Percentiles rank a stretch among this genome's conserved stretches.
Conservation (phyloP, 2,888 invertebrate species). For the Thecophora atra region DNA sequence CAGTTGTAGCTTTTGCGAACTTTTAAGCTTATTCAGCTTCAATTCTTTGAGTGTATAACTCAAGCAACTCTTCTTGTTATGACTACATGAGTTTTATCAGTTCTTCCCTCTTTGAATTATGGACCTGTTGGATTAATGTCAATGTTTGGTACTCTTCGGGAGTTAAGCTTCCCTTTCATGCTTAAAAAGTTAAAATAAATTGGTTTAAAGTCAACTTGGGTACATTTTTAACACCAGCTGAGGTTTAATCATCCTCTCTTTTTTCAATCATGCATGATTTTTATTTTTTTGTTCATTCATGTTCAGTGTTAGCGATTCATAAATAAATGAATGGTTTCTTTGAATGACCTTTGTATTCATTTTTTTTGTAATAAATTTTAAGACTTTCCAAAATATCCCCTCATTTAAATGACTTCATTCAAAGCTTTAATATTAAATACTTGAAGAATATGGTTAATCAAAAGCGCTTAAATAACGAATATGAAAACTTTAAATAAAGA, state of each 20-base stretch:
- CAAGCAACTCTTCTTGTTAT: background rate
- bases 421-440: no score
- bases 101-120: constrained; percentile 35
- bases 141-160: constrained; percentile 14
- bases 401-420: no score
- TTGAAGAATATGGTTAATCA: no score
- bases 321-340: no score
- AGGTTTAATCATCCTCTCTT: constrained; percentile 1
- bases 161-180: background rate
- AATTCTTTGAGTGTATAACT: background rate
- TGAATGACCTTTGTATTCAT: background rate
- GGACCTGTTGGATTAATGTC: constrained; percentile 41
- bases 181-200: constrained; percentile 19
- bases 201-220: constrained; percentile 17
- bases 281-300: background rate
- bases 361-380: background rate
- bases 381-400: background rate
- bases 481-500: no score
- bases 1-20: background rate
- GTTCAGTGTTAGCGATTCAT: background rate
- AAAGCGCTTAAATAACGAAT: no score
- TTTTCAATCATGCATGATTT: background rate
- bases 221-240: constrained; percentile 11
- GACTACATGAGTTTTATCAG: background rate
- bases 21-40: constrained; percentile 22